Evolutionary conservation across 2,888 invertebrate genomes (phyloP), one percentile per base, ranked within the genome.

Genomic region (Oligia latruncula): DNA sequence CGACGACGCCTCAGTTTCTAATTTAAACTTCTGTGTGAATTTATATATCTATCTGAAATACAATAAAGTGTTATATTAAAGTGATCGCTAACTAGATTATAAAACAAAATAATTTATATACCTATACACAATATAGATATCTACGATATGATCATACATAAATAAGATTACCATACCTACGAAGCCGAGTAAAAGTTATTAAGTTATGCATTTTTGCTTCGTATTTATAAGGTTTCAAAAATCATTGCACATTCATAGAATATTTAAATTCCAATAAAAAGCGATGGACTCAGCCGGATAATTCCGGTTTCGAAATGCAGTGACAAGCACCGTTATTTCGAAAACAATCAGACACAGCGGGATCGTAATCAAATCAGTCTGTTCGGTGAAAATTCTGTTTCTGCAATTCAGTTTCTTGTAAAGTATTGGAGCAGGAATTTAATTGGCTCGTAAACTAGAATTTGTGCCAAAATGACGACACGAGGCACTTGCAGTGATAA

Each of bases 381-480:
- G 35, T 70, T 17, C 35, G 43, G n/a, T 49, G 43, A 65, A 77
- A 67, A 80, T 77, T 77, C 67, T 66, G 35, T 60, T 73, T 52
- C 58, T 67, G 62, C 68, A 64, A 79, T 77, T 82, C 49, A 46
- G 40, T 71, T 71, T 66, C 62, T 79, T 80, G 46, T 70, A 80
- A 80, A 84, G 79, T 82, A 82, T 84, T 74, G 74, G 77, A 71
- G 78, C 73, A 46, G 58, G 13, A 73, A 80, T 85, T 83, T 83
- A 87, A 87, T 81, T 77, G 77, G 71, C 64, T 82, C 81, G 65
- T 87, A 85, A 89, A 85, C 43, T 81, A 78, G 77, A 79, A 78
- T 80, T 74, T 84, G 78, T 75, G 82, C 74, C 82, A 87, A 78
- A 88, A 87, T 81, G 49, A 65, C 49, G 58, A 64, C 78, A 62